Evolutionary conservation across 2,113 vertebrate genomes (phyloP).

Genomic region (Emydocephalus ijimae): DNA sequence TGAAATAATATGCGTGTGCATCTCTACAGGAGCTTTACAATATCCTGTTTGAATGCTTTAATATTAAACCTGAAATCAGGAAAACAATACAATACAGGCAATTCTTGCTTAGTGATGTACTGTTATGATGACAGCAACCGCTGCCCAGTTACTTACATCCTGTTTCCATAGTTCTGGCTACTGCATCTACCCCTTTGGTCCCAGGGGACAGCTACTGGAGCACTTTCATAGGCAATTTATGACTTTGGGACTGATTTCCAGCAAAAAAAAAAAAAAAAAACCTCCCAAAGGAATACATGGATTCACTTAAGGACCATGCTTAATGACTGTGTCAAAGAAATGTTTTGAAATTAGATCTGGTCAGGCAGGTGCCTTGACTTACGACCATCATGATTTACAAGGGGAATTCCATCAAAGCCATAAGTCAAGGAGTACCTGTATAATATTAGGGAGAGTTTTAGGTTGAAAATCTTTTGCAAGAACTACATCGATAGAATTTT

Average conservation of each 20-base stretch:
- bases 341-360: neutral
- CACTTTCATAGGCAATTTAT: neutral
- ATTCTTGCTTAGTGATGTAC: neutral
- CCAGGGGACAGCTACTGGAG: neutral
- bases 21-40: neutral
- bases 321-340: neutral
- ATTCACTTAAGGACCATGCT: neutral
- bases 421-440: neutral
- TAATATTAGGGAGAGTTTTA: neutral
- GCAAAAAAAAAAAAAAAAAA: neutral
- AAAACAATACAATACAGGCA: neutral
- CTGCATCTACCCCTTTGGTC: neutral
- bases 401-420: neutral
- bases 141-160: neutral
- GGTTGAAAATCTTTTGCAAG: neutral
- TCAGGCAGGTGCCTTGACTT: neutral
- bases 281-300: neutral
- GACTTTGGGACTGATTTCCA: neutral
- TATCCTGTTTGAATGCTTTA: neutral
- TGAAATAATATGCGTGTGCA: neutral
- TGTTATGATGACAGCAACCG: neutral
- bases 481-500: neutral
- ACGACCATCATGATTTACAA: neutral
- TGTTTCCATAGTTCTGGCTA: neutral
- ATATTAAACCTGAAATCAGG: neutral